phyloP scores from a whole-genome alignment of 2,797 vertebrate genomes.

The Parotocinclus haroldoi region DNA sequence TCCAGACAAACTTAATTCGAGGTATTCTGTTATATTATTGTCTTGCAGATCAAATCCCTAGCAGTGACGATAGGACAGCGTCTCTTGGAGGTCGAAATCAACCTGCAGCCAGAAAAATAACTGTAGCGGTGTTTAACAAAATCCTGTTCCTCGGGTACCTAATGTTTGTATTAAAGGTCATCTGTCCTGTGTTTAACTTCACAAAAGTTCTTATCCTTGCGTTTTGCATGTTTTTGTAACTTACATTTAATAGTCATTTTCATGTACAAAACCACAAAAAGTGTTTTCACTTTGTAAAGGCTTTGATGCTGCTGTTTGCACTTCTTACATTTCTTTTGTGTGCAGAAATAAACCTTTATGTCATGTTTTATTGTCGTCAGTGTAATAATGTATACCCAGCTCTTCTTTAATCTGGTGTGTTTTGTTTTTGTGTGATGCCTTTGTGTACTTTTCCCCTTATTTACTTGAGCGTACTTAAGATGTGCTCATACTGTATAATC shows the following conservation, averaged over 20 bases:
- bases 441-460: not conserved
- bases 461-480: not conserved
- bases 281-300: no score
- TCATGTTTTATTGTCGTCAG: no score
- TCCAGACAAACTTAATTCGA: not conserved
- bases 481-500: not conserved
- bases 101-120: constrained; percentile 47
- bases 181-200: not conserved
- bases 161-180: not conserved
- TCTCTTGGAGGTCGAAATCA: constrained; percentile 64
- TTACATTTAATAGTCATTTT: no score
- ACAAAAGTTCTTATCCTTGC: no score
- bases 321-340: no score
- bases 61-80: constrained; percentile 71
- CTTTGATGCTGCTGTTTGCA: no score
- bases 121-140: not conserved
- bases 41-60: constrained; percentile 70
- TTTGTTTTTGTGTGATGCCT: not conserved
- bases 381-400: no score
- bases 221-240: no score
- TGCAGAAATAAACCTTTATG: no score
- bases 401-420: not conserved
- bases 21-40: constrained; percentile 15
- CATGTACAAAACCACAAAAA: no score
- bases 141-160: not conserved